Evolutionary conservation across 2,888 invertebrate genomes (phyloP), one percentile per base, ranked within the genome.

Genomic region (Agrochola circellaris): DNA sequence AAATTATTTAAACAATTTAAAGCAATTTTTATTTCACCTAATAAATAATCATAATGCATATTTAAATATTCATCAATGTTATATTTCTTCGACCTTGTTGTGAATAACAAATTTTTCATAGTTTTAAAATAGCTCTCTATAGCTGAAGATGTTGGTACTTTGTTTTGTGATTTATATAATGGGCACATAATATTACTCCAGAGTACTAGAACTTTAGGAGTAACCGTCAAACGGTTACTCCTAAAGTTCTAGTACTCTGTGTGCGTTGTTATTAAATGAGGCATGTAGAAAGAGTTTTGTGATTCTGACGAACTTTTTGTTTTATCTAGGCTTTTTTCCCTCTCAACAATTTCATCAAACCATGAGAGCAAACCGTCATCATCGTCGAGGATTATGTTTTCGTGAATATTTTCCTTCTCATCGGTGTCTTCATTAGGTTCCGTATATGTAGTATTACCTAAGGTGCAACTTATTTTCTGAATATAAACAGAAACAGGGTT

Each of bases 171-270:
- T 62, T 77, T 77, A 74, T 76, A 82, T 74, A 74, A 69, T 75
- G 79, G 78, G 78, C 81, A 81, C 78, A 81, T 79, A 75, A 81
- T 79, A 81, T 79, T 79, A 81, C 75, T 75, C 81, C 81, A 79
- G 79, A 81, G 79, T n/a, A n/a, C n/a, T n/a, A n/a, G 71, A 81
- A 75, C 79, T 81, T 81, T 75, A 78, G 75, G n/a, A n/a, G n/a
- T n/a, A n/a, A n/a, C n/a, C n/a, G n/a, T n/a, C n/a, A n/a, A n/a
- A n/a, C n/a, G n/a, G n/a, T n/a, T n/a, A n/a, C n/a, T n/a, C n/a
- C n/a, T n/a, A n/a, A n/a, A n/a, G n/a, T n/a, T n/a, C n/a, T n/a
- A n/a, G n/a, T n/a, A n/a, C n/a, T n/a, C n/a, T n/a, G n/a, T n/a
- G n/a, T n/a, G n/a, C n/a, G n/a, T n/a, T n/a, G n/a, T n/a, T n/a